phyloP scores from a whole-genome alignment of 2,797 vertebrate species.

The Columba guinea region DNA sequence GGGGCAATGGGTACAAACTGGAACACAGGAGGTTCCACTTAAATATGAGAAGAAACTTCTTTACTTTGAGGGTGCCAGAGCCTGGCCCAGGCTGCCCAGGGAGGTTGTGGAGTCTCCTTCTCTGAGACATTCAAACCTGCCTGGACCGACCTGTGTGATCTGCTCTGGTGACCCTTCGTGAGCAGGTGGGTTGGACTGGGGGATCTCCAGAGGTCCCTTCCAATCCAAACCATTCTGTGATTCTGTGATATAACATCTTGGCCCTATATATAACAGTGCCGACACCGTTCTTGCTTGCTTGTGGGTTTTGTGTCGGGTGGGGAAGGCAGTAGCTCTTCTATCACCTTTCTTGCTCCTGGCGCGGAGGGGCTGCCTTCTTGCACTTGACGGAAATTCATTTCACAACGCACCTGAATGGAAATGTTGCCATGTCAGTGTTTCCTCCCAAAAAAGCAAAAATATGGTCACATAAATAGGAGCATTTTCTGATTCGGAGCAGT shows the following conservation, averaged over 20 bases:
- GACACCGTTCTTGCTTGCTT: constrained; percentile 44
- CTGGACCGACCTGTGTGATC: no score
- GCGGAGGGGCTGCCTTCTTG: neutral
- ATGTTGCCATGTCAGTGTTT: neutral
- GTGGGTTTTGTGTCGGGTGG: neutral
- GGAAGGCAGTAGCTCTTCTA: neutral
- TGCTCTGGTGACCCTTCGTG: no score
- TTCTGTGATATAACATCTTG: constrained; percentile 47
- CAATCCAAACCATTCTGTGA: no score
- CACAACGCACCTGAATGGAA: neutral
- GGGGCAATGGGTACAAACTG: no score
- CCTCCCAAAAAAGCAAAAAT: neutral
- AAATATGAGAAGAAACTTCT: no score
- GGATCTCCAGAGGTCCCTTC: no score
- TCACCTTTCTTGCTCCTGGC: neutral
- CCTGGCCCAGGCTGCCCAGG: no score
- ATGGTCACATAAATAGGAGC: neutral
- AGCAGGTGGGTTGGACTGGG: no score
- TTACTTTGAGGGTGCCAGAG: no score
- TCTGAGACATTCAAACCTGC: no score
- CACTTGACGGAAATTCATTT: neutral
- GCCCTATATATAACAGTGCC: neutral
- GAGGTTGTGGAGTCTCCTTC: no score
- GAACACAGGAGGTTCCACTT: no score
- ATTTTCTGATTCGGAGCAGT: neutral